Base-by-base conservation (phyloP, 2,797 vertebrate species). In the Helarctos malayanus region DNA sequence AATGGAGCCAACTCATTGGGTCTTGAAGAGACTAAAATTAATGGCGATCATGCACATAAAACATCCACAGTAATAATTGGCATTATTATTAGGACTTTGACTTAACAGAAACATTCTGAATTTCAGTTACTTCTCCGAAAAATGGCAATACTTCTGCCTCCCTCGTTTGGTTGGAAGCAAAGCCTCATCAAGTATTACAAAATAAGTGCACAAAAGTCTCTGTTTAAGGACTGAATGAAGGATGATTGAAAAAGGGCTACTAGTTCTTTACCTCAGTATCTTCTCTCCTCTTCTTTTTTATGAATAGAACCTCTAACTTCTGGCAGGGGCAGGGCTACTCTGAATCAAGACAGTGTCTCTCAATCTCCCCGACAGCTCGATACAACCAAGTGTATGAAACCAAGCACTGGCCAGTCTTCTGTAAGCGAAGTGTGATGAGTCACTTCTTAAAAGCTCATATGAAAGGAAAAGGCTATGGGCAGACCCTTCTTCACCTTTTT, bases 221-320 rank as follows among this genome's bases (percentile, higher is more conserved):
- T 57, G 21, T 18, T 45, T 89, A 73, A 73, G 41, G 7, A 45
- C 57, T 92, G 59, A n/a, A 95, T 69, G 61, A 90, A 94, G 82
- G 29, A 41, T 38, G 27, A 68, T 56, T 59, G 29, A 27, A 38
- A 94, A 91, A 12, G 41, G 32, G 86, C 35, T 38, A 73, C 27
- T 68, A 59, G 56, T 38, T 73, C 61, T 83, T 87, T n/a, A 16
- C 57, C 21, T 80, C 29, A 21, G 0, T 29, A 73, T 83, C 38
- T 52, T 12, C 6, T 49, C 57, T 32, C 83, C 9, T 9, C 3
- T 12, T 87, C 59, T n/a, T 83, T 68, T 81, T 76, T 89, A 35
- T 38, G 82, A 83, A 35, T 3, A 81, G 15, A 57, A 11, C 12
- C n/a, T 76, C 16, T 73, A 18, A 29, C 23, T 90, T 81, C 59